Conservation (phyloP, 1,140 invertebrate species). For the Probaryconus sp. region DNA sequence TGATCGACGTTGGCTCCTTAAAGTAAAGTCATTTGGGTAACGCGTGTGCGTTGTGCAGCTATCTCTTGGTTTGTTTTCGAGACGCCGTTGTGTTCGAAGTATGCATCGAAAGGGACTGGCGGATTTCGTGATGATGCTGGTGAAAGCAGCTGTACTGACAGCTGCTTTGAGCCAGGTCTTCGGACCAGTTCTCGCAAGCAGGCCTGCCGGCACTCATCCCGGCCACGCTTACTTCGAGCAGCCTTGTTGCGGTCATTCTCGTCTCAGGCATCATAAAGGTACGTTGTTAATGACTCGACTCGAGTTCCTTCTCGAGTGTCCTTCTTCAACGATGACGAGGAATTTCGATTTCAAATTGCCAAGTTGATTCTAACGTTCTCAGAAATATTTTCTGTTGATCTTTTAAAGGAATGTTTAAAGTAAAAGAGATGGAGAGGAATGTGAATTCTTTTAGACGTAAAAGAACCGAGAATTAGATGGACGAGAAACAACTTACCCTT, state of each 20-base stretch:
- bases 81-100: slow-evolving; percentile 16
- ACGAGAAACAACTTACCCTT: no score
- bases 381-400: no score
- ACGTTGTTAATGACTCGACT: slow-evolving; percentile 8
- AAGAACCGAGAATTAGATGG: no score
- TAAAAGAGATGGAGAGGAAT: no score
- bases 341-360: no score
- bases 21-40: background rate
- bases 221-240: slow-evolving; percentile 78
- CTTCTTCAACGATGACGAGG: no score
- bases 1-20: slow-evolving; percentile 2
- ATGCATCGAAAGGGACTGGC: slow-evolving; percentile 63
- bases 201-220: slow-evolving; percentile 73
- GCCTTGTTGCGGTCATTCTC: slow-evolving; percentile 76
- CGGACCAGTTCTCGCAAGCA: slow-evolving; percentile 65
- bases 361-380: no score
- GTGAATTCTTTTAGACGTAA: no score
- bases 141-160: slow-evolving; percentile 75
- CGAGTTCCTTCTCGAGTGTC: no score
- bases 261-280: slow-evolving; percentile 78
- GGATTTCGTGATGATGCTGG: slow-evolving; percentile 67
- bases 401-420: no score
- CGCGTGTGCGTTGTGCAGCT: slow-evolving; percentile 27
- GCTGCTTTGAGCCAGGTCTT: slow-evolving; percentile 73
- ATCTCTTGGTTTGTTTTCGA: slow-evolving; percentile 26